Percentiles rank a stretch among this genome's conserved stretches.
phyloP scores from a whole-genome alignment of 1,140 invertebrate genomes.

The Rhagoletis zephyria region DNA sequence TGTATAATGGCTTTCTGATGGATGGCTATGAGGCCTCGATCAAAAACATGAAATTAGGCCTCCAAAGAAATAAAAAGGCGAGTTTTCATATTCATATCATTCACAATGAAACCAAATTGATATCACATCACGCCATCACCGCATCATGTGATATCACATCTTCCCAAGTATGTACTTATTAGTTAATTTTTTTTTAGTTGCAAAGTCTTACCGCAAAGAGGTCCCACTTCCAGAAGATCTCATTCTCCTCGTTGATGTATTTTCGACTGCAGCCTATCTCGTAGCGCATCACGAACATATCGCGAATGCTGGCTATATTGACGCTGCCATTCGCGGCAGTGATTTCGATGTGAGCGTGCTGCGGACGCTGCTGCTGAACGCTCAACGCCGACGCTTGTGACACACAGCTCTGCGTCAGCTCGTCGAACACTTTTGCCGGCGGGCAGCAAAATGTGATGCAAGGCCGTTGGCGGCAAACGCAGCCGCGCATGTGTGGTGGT shows the following conservation, averaged over 20 bases:
- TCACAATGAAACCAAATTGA: constrained; percentile 59
- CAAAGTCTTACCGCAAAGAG: constrained; percentile 63
- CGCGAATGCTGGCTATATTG: constrained; percentile 57
- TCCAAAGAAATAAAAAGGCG: too few species aligned
- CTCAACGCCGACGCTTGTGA: constrained; percentile 43
- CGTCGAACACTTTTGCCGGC: background rate
- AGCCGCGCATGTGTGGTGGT: constrained; percentile 64
- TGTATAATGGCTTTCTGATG: too few species aligned
- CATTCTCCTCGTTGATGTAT: constrained; percentile 38
- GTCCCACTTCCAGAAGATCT: constrained; percentile 60
- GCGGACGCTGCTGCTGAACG: constrained; percentile 53
- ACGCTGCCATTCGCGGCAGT: constrained; percentile 57
- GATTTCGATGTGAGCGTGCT: constrained; percentile 59
- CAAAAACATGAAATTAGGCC: too few species aligned
- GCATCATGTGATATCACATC: background rate
- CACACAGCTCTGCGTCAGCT: background rate
- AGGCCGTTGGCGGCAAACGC: constrained; percentile 65
- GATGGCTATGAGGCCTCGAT: too few species aligned
- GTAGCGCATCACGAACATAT: constrained; percentile 60
- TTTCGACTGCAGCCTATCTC: constrained; percentile 59
- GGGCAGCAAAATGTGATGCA: constrained; percentile 69
- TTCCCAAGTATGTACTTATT: background rate
- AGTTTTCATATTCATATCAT: too few species aligned
- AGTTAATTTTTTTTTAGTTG: background rate
- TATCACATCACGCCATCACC: background rate